phyloP scores from a whole-genome alignment of 2,797 vertebrate species.

The Hydrolagus colliei region DNA sequence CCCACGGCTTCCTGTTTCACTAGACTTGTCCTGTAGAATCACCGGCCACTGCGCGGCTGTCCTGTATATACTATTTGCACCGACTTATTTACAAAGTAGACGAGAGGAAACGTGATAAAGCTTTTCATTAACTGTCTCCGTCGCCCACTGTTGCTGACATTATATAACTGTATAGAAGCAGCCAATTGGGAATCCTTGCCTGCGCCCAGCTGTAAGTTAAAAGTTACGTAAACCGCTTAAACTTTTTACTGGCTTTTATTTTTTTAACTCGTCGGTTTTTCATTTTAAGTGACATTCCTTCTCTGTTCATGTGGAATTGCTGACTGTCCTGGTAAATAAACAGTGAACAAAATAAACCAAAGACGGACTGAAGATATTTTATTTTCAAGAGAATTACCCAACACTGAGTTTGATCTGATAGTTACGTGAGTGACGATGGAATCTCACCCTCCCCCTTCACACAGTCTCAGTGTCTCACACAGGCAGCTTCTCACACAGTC shows the following conservation, averaged over 20 bases:
- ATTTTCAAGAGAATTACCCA: too few species aligned
- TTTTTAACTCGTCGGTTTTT: constrained; percentile 62
- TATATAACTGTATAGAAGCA: constrained; percentile 52
- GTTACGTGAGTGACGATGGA: too few species aligned
- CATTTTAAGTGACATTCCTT: constrained; percentile 58
- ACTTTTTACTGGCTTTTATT: constrained; percentile 68
- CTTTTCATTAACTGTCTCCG: constrained; percentile 44
- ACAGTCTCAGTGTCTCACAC: too few species aligned
- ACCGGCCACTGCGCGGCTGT: constrained; percentile 2
- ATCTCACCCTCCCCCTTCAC: too few species aligned
- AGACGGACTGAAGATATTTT: constrained; percentile 8
- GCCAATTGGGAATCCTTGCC: constrained; percentile 53
- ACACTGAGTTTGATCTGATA: too few species aligned
- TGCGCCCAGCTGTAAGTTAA: constrained; percentile 65
- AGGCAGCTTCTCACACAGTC: too few species aligned
- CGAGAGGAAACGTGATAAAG: not conserved
- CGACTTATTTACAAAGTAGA: constrained; percentile 23
- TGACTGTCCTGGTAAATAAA: constrained; percentile 50
- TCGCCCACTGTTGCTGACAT: constrained; percentile 44
- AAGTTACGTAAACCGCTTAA: constrained; percentile 54
- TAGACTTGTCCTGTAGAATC: constrained; percentile 21
- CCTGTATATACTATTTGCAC: constrained; percentile 23
- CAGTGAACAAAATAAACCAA: not conserved
- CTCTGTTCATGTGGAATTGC: constrained; percentile 66
- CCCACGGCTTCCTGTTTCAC: constrained; percentile 15